These are phyloP conservation scores for Drosophila eugracilis DNA, from an alignment of 1,140 invertebrate species.

Conservation along the genomic window DNA sequence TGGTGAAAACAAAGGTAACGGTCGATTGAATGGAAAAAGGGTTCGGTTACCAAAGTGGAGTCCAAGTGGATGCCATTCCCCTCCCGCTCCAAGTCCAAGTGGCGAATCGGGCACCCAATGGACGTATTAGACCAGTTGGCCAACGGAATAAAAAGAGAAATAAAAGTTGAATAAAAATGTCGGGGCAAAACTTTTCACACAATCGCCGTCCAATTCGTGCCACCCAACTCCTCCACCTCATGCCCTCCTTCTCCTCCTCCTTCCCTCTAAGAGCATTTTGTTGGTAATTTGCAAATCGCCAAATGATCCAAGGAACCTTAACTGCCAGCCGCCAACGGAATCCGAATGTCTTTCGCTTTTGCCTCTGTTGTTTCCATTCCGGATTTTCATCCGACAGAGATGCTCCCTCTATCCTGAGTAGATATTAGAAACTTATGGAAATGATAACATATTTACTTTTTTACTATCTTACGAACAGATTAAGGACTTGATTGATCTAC, in stretches of 20 bases:
- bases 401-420: not conserved
- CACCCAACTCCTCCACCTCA: not conserved
- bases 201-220: slow-evolving; percentile 34
- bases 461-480: no score
- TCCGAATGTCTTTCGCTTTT: slow-evolving; percentile 27
- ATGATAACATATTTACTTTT: not conserved
- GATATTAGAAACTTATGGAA: no score
- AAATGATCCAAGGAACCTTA: slow-evolving; percentile 59
- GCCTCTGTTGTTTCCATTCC: slow-evolving; percentile 23
- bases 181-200: slow-evolving; percentile 57
- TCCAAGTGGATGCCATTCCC: not conserved
- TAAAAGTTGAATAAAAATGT: slow-evolving; percentile 78
- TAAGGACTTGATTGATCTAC: no score
- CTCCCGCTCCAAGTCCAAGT: slow-evolving; percentile 22
- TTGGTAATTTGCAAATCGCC: slow-evolving; percentile 64
- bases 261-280: slow-evolving; percentile 28
- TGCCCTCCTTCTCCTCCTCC: not conserved
- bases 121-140: slow-evolving; percentile 58
- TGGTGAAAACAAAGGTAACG: slow-evolving; percentile 35
- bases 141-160: slow-evolving; percentile 59
- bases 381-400: slow-evolving; percentile 4
- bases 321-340: slow-evolving; percentile 37
- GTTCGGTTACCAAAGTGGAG: slow-evolving; percentile 38
- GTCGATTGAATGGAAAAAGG: slow-evolving; percentile 44
- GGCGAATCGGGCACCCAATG: slow-evolving; percentile 52